phyloP scores from a whole-genome alignment of 2,888 invertebrate species.

The Tolmerus cingulatus region DNA sequence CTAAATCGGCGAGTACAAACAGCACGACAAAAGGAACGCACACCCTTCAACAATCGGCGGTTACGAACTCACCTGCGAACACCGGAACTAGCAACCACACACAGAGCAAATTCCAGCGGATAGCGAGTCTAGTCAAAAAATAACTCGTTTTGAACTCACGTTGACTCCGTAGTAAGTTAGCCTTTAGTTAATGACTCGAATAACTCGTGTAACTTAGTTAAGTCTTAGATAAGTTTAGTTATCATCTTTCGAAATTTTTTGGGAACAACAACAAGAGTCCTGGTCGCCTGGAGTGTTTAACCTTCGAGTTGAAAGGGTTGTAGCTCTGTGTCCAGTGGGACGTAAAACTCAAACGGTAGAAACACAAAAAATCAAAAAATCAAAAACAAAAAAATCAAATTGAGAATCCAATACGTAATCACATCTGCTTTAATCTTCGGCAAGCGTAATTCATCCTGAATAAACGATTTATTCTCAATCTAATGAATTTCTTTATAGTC shows the following conservation, averaged over 20 bases:
- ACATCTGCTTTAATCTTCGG: slow-evolving; percentile 4
- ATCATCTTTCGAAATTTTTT: not conserved
- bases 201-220: slow-evolving; percentile 11
- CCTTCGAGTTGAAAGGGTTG: not conserved
- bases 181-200: slow-evolving; percentile 26
- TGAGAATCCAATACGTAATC: slow-evolving; percentile 34
- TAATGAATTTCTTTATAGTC: not conserved
- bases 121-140: slow-evolving; percentile 52
- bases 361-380: not conserved
- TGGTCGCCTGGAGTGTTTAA: not conserved
- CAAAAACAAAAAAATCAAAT: not conserved
- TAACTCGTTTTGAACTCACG: slow-evolving; percentile 38
- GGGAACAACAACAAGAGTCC: slow-evolving; percentile 2
- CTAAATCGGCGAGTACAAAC: slow-evolving; percentile 11
- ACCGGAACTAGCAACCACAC: slow-evolving; percentile 36
- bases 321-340: not conserved
- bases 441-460: not conserved
- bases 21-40: slow-evolving; percentile 3
- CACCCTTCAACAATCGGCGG: not conserved
- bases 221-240: not conserved
- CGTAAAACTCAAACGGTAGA: not conserved
- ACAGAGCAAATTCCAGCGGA: slow-evolving; percentile 50
- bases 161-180: not conserved
- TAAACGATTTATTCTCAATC: not conserved
- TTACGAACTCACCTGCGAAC: not conserved